Conservation (phyloP, 2,797 vertebrate genomes). For the Meda fulgida region DNA sequence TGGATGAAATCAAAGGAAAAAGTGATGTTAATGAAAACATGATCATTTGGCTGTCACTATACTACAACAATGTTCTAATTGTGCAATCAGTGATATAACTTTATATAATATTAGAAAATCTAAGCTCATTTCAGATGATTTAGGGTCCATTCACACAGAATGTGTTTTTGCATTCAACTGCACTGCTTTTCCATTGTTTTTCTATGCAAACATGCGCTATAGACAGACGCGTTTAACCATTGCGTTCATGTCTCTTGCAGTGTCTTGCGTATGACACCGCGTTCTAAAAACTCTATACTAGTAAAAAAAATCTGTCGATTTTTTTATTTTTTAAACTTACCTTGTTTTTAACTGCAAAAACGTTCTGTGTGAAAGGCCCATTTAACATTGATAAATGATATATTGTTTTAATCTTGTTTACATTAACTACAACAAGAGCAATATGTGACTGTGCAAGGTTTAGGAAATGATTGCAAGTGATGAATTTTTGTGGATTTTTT, state of each 20-base stretch:
- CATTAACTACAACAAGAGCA: background rate
- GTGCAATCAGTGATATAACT: background rate
- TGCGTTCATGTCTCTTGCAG: background rate
- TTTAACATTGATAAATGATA: background rate
- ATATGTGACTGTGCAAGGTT: background rate
- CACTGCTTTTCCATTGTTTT: background rate
- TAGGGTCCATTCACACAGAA: background rate
- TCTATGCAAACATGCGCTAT: background rate
- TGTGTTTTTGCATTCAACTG: background rate
- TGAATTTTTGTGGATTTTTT: background rate
- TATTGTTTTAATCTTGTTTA: slow-evolving; percentile 1
- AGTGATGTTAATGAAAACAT: background rate
- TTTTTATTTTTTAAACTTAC: too few relatives aligned
- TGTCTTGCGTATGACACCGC: too few relatives aligned
- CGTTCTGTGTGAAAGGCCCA: background rate
- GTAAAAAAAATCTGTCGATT: too few relatives aligned
- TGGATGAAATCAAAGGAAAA: slow-evolving; percentile 69
- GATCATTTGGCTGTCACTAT: background rate
- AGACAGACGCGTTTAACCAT: background rate
- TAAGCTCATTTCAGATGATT: background rate
- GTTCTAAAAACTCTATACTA: background rate
- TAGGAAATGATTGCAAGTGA: background rate
- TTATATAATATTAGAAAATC: background rate
- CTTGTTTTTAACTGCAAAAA: background rate
- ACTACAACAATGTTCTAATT: slow-evolving; percentile 2